Percentiles rank a stretch among this genome's conserved stretches.
Evolutionary conservation across 1,140 invertebrate genomes (phyloP).

Genomic region (Mesaphorura yosii): DNA sequence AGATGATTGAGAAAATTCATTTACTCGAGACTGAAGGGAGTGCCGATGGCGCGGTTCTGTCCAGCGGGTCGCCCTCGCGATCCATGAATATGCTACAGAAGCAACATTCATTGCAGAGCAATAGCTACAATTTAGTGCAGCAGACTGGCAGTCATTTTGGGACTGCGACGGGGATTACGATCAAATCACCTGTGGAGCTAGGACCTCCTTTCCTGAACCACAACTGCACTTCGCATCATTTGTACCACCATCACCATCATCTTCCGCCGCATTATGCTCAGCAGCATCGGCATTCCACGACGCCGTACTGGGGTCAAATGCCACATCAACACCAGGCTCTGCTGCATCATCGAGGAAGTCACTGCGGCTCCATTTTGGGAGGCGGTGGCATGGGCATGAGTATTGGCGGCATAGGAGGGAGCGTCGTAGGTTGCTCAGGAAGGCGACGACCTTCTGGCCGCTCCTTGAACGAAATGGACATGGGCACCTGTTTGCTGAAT

Average conservation of each 20-base stretch:
- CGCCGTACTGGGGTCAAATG: background rate
- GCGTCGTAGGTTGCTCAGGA: background rate
- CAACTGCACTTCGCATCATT: background rate
- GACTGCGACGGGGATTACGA: background rate
- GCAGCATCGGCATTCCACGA: background rate
- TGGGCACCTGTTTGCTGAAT: too few species aligned
- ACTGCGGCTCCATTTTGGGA: too few species aligned
- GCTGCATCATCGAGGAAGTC: too few species aligned
- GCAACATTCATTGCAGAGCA: background rate
- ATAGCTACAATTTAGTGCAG: too few species aligned
- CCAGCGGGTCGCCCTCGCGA: background rate
- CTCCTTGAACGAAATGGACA: too few species aligned
- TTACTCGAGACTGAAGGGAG: constrained; percentile 40
- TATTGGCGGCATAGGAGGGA: too few species aligned
- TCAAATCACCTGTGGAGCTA: constrained; percentile 2
- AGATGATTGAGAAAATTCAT: constrained; percentile 79
- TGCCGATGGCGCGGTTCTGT: background rate
- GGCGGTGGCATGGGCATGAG: too few species aligned
- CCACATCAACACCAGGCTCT: background rate
- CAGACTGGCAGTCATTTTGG: background rate
- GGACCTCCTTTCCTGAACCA: background rate
- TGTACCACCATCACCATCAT: background rate
- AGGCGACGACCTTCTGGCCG: background rate
- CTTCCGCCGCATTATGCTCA: background rate
- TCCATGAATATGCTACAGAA: background rate